Base-by-base conservation (phyloP, 1,140 invertebrate species). In the Drosophila lacertosa region DNA sequence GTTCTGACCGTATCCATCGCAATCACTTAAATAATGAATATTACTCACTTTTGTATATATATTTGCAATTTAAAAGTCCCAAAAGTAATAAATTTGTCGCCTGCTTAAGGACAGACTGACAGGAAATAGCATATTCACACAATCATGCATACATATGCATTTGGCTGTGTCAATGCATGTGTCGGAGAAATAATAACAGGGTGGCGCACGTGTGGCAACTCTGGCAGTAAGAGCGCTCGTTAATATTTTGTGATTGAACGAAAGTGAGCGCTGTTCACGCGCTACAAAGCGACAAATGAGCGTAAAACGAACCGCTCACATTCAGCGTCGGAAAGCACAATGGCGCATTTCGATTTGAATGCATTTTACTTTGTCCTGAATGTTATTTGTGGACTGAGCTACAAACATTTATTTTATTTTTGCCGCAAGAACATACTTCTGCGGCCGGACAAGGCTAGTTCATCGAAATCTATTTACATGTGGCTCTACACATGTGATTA, bases 221-320 rank as follows among this genome's bases (percentile, higher is more conserved):
- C 67, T 70, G 62, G 37, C 53, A 42, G 53, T 29, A 35, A 65
- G 62, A 70, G 59, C 42, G 33, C 33, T 16, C 42, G 37, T 32
- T 66, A 37, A 39, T 48, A 33, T 47, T 37, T 22, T 6, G 24
- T 15, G 47, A 42, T 4, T 32, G 39, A 64, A 45, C 50, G 60
- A 55, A 47, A 66, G 33, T 53, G 48, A 54, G 35, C 33, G 39
- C 48, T 26, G 22, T 7, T 37, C 11, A 47, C 13, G 57, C 51
- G 63, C 69, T 60, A 68, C 69, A 72, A 67, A 72, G 63, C 69
- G 33, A 72, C 68, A 71, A 65, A 64, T 57, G 60, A 70, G 65
- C 48, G 47, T 5, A 44, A 55, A 71, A 59, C 47, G 60, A 70
- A 45, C 37, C 51, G 47, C 47, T 29, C 35, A 35, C 29, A 50